Conservation (phyloP, 2,797 vertebrate species). For the Balearica regulorum region DNA sequence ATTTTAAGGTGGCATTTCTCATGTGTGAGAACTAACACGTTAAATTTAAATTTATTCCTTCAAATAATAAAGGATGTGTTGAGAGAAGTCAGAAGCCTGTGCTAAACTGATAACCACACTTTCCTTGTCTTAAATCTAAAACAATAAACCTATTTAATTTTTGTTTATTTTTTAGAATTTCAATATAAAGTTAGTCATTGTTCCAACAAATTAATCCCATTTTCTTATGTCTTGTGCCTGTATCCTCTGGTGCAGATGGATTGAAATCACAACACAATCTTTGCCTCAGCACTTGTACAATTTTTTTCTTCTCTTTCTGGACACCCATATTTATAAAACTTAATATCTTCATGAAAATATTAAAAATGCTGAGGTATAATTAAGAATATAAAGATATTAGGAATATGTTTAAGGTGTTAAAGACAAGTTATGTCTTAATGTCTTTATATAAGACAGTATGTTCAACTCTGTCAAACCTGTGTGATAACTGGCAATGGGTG, state of each 20-base stretch:
- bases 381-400: neutral
- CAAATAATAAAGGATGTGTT: neutral
- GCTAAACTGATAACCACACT: neutral
- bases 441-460: neutral
- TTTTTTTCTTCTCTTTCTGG: neutral
- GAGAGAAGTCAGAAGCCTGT: neutral
- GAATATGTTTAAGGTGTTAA: neutral
- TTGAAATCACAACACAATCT: neutral
- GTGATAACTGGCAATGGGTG: neutral
- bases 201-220: neutral
- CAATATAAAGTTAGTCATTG: neutral
- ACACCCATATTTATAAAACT: neutral
- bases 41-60: neutral
- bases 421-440: neutral
- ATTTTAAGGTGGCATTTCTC: neutral
- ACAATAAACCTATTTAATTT: neutral
- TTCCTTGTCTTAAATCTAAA: neutral
- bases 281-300: neutral
- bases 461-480: neutral
- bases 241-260: neutral
- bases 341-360: neutral
- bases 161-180: neutral
- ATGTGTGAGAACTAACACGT: neutral
- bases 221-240: neutral
- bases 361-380: neutral